Evolutionary conservation across 2,888 invertebrate species (phyloP), one percentile per base, ranked within the genome.

Genomic region (Andricus curvator): DNA sequence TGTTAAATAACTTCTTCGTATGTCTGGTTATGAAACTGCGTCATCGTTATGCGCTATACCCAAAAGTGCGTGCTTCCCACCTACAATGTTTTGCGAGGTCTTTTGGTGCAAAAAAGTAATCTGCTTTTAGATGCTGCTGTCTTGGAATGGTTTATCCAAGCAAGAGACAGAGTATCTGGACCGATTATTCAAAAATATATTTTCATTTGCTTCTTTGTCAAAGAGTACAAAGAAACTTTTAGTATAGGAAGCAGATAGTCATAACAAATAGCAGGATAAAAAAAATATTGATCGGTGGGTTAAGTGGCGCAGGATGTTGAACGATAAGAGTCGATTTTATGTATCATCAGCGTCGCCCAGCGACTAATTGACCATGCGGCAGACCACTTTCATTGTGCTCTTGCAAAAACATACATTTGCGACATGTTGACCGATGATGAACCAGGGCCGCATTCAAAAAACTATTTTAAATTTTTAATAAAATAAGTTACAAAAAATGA

Each of bases 321-420:
- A 44, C 64, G 82, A 83, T 83, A 83, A 83, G 80, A 79, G 51
- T n/a, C 66, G 78, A 82, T 78, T 82, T 82, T 76, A 79, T 56
- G 67, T 81, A 79, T 62, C 74, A 77, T 78, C 56, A 74, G 60
- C 64, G 79, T 33, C 67, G 67, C 77, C 77, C 79, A 78, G n/a
- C 66, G 20, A 67, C 66, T 67, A 67, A 67, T 37, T 67, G 66
- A 67, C 37, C 62, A 62, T 62, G 22, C 25, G 11, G 25, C 62
- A 13, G 62, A 62, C 62, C 62, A 62, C 25, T 62, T 62, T 62
- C 62, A 62, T 62, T 62, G 25, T 62, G 22, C 22, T 62, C 13
- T 62, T 22, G 22, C 62, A 25, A 62, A 62, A 62, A 62, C 25
- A 25, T 62, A 60, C 22, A 22, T 62, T n/a, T 62, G 13, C 25